Base-by-base conservation (phyloP, 2,888 invertebrate species). In the Eilema depressum region DNA sequence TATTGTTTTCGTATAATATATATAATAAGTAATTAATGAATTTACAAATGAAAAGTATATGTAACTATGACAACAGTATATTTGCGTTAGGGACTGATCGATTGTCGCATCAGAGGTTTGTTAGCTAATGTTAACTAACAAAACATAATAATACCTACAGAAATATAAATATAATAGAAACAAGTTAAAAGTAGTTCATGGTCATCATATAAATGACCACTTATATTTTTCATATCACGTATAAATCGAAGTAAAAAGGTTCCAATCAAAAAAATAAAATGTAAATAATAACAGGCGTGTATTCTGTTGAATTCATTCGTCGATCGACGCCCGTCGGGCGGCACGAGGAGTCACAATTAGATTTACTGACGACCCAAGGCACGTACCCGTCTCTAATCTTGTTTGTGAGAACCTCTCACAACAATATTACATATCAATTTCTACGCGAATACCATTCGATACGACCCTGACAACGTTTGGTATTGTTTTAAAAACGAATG, bases 331-430 rank as follows among this genome's bases (percentile, higher is more conserved):
- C 70, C 60, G 69, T 75, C 78, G 70, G 74, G 78, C 63, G 68
- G 76, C 76, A 70, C 73, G 78, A 79, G 69, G 69, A 75, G 76
- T 79, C 80, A 77, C 85, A 87, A 89, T 89, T 88, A 86, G 87
- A 89, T 89, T 88, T 87, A 80, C 81, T 69, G 79, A 72, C 81
- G 82, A 82, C 83, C 85, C 79, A 78, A 82, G 83, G 83, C 87
- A 86, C 85, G 86, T 88, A 79, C 70, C 75, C 81, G 63, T 41
- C 80, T 79, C 81, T 89, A 89, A 89, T 89, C 88, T 83, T 86
- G 85, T 89, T 89, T 87, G 83, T 68, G 72, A 79, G 78, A 84
- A 82, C 83, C 85, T 83, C 82, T 85, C 86, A 81, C 83, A 86
- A 84, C 83, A 86, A 87, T 85, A 85, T 86, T 83, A 88, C 83